phyloP scores from a whole-genome alignment of 2,888 invertebrate species.

The Silvanus unidentatus region DNA sequence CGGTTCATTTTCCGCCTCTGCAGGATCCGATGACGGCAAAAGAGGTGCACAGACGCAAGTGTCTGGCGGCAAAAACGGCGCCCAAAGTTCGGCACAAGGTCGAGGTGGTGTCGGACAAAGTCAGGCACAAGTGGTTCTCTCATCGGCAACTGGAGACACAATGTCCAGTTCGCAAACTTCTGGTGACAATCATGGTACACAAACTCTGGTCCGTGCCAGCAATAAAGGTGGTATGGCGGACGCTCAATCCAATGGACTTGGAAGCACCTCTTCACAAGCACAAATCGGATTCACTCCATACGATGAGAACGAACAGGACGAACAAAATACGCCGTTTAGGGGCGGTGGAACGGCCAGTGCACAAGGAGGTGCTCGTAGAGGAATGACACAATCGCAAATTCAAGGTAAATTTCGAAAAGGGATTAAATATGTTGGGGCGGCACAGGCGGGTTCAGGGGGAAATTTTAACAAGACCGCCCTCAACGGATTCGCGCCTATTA shows the following conservation, averaged over 20 bases:
- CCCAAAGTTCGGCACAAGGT: constrained; percentile 70
- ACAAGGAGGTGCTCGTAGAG: constrained; percentile 67
- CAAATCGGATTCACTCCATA: constrained; percentile 81
- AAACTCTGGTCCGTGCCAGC: constrained; percentile 74
- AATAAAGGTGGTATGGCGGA: constrained; percentile 79
- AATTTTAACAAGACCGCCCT: constrained; percentile 20
- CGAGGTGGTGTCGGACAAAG: constrained; percentile 68
- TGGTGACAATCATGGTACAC: constrained; percentile 70
- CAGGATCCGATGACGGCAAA: constrained; percentile 69
- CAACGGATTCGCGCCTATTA: neutral
- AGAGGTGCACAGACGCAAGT: constrained; percentile 67
- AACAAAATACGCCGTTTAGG: constrained; percentile 55
- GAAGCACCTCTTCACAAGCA: constrained; percentile 80
- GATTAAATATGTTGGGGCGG: constrained; percentile 56
- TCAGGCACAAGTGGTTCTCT: constrained; percentile 70
- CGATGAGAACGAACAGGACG: constrained; percentile 53
- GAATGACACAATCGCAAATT: constrained; percentile 77
- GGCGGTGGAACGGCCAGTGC: constrained; percentile 76
- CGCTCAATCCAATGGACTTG: constrained; percentile 78
- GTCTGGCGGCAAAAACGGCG: constrained; percentile 67
- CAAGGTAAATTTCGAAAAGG: constrained; percentile 58
- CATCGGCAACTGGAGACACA: constrained; percentile 70
- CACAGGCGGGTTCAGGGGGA: constrained; percentile 70
- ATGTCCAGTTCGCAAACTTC: constrained; percentile 70
- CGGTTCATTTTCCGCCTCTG: constrained; percentile 77